Evolutionary conservation across 2,113 vertebrate genomes (phyloP), one percentile per base, ranked within the genome.

Genomic region (Protobothrops flavoviridis): DNA sequence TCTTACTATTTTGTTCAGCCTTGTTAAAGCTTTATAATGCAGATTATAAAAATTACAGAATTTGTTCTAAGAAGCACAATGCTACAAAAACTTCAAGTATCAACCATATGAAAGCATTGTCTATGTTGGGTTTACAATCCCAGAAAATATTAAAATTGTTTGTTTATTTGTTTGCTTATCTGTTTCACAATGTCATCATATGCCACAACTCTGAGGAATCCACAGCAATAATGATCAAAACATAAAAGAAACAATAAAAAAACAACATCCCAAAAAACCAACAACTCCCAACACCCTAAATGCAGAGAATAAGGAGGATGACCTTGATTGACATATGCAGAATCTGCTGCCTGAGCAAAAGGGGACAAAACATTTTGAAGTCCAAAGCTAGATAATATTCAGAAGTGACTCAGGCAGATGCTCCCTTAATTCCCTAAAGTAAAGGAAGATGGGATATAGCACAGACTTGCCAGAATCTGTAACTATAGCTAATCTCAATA

Each of bases 1-100:
- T 87, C 88, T 33, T 90, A 64, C 53, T 87, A 59, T 93, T 85
- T 3, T 90, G 90, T 90, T 90, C 61, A 93, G 15, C 26, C 90
- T 90, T 90, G 48, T 87, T 43, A 50, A 50, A 50, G 48, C 48
- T 50, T 50, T 50, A 50, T 48, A 90, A 85, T 87, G 13, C 45
- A 59, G 55, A 52, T n/a, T n/a, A 43, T 61, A 64, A 86, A 48
- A 90, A 90, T 53, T 53, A 90, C 20, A 86, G 53, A 33, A n/a
- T 59, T 90, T 90, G 55, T n/a, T 64, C 29, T 90, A 90, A 87
- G 81, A 57, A 90, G 90, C 85, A 86, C 56, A 61, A 53, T 57
- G 26, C 88, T 33, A 87, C 81, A 87, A 93, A 50, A 93, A 90
- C 45, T 29, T 90, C 45, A 90, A 87, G 56, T 24, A 43, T 85